Percentiles rank a stretch among this genome's conserved stretches.
phyloP scores from a whole-genome alignment of 92 coral and sea anemone genomes.

The Umimayanthus chanpuru region DNA sequence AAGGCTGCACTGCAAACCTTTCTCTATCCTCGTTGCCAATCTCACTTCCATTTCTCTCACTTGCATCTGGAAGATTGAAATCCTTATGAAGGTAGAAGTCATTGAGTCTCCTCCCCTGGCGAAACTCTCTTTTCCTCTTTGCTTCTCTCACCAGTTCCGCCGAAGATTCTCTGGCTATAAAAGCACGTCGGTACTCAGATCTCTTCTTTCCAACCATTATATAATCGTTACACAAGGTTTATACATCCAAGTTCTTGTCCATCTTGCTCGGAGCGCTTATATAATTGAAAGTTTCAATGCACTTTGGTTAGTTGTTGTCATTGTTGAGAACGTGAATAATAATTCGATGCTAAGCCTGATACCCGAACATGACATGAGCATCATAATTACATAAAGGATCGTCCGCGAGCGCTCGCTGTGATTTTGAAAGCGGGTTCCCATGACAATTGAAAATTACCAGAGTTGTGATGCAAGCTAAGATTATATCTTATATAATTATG shows the following conservation, averaged over 20 bases:
- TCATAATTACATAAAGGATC: background rate
- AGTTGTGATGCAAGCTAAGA: background rate
- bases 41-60: background rate
- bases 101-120: conserved; percentile 1
- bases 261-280: background rate
- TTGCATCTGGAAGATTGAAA: conserved; percentile 4
- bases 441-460: background rate
- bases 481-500: no score
- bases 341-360: background rate
- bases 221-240: background rate
- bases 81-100: background rate
- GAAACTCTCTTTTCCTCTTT: conserved; percentile 2
- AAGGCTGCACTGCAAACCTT: background rate
- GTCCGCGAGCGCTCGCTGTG: background rate
- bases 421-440: background rate
- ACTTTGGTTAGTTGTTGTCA: no score
- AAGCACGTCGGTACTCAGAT: background rate
- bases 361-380: no score
- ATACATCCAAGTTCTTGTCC: no score
- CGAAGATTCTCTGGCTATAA: background rate
- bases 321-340: no score
- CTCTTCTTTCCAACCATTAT: background rate
- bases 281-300: no score
- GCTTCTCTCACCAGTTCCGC: conserved; percentile 7
- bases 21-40: background rate